A percentile compares a stretch with the other conserved stretches of the same genome.
These are phyloP conservation scores for Vanessa tameamea DNA, from an alignment of 1,140 invertebrate species.

Conservation along the genomic window DNA sequence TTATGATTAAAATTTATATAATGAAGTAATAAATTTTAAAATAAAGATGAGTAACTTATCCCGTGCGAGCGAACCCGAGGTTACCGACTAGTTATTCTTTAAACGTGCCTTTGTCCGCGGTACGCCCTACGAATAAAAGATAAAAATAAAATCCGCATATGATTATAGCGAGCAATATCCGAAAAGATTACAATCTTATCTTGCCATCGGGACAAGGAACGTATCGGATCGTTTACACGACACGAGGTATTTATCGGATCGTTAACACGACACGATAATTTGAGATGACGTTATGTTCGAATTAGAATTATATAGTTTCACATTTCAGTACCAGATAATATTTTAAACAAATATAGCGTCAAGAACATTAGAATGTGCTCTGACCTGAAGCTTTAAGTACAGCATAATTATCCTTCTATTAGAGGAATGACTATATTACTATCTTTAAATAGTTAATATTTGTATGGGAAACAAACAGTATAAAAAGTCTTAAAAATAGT, in stretches of 20 bases:
- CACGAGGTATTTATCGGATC: conserved; percentile 46
- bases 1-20: background rate
- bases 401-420: no score
- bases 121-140: conserved; percentile 52
- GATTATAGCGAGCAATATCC: conserved; percentile 80
- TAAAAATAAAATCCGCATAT: conserved; percentile 69
- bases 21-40: background rate
- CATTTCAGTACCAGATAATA: background rate
- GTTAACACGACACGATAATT: conserved; percentile 37
- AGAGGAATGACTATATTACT: no score
- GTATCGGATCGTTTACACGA: conserved; percentile 55
- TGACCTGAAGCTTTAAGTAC: no score
- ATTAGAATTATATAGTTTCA: background rate
- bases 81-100: background rate
- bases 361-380: no score
- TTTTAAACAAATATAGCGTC: no score
- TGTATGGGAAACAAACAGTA: no score
- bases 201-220: conserved; percentile 64
- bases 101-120: conserved; percentile 36
- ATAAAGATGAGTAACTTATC: background rate
- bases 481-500: no score
- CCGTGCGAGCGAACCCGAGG: background rate
- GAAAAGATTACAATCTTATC: conserved; percentile 79
- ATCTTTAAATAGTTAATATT: no score
- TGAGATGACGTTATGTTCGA: background rate